phyloP scores from a whole-genome alignment of 35 echinoderm and acorn worm species.

The Lytechinus variegatus region DNA sequence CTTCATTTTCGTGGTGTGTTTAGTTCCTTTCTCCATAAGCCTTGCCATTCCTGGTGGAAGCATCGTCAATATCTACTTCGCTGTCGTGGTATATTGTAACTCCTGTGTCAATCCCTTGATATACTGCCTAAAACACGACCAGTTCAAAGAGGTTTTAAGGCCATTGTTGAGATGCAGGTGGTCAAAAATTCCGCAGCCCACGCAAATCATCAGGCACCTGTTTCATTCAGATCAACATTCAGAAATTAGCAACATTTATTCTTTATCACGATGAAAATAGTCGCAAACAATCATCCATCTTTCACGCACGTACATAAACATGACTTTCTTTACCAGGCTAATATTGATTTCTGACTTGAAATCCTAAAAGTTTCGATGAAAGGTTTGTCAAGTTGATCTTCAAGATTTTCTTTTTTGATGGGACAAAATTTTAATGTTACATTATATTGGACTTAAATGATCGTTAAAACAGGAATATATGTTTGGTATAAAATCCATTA shows the following conservation, averaged over 20 bases:
- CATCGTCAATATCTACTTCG: background rate
- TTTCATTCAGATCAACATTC: background rate
- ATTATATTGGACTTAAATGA: no score
- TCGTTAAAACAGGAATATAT: no score
- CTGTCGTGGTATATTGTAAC: background rate
- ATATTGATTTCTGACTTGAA: no score
- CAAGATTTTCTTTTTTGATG: no score
- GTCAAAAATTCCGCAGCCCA: conserved; percentile 28
- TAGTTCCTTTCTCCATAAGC: background rate
- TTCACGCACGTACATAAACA: no score
- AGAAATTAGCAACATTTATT: background rate
- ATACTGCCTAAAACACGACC: background rate
- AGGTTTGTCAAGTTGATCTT: no score
- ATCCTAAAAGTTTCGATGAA: no score
- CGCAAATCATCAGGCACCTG: conserved; percentile 12
- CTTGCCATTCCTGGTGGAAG: background rate
- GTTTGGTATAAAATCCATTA: no score
- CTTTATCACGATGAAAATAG: background rate
- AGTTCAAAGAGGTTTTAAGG: background rate
- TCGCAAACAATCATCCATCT: no score
- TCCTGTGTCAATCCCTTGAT: background rate
- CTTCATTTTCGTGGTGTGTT: background rate
- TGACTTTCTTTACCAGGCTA: no score
- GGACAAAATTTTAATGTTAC: no score
- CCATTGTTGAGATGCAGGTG: background rate